These are phyloP conservation scores for Pycnonotus jocosus DNA, from an alignment of 2,113 vertebrate genomes.

Conservation along the genomic window DNA sequence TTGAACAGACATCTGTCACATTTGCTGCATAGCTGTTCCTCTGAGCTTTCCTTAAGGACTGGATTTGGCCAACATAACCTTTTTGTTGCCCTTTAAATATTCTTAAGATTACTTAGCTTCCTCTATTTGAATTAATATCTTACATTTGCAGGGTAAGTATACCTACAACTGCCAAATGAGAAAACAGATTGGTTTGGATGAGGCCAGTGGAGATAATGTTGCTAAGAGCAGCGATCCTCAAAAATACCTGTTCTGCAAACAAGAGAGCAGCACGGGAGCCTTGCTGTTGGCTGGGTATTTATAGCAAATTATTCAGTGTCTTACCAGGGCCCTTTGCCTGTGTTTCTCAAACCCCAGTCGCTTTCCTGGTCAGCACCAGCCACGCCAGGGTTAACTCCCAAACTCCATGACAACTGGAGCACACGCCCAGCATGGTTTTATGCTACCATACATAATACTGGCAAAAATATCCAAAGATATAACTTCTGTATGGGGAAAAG, in stretches of 20 bases:
- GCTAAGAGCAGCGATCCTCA: background rate
- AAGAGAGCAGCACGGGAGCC: fast-evolving
- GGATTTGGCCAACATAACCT: background rate
- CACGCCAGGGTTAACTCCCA: background rate
- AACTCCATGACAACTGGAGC: background rate
- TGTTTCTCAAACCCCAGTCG: background rate
- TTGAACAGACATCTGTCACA: background rate
- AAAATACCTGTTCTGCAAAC: background rate
- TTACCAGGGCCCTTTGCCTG: background rate
- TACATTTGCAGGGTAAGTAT: background rate
- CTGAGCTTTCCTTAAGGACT: background rate
- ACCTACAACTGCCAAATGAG: background rate
- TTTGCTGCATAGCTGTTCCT: background rate
- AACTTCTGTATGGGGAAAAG: background rate
- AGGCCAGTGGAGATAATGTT: background rate
- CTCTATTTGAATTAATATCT: background rate
- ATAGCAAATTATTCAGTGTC: background rate
- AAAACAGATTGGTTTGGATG: background rate
- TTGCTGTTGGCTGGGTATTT: background rate
- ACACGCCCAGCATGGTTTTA: background rate
- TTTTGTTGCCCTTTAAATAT: background rate
- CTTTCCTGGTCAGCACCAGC: background rate
- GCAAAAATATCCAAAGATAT: background rate
- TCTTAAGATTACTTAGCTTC: background rate
- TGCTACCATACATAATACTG: fast-evolving